phyloP scores from a whole-genome alignment of 2,113 vertebrate species.

The Rhineura floridana region DNA sequence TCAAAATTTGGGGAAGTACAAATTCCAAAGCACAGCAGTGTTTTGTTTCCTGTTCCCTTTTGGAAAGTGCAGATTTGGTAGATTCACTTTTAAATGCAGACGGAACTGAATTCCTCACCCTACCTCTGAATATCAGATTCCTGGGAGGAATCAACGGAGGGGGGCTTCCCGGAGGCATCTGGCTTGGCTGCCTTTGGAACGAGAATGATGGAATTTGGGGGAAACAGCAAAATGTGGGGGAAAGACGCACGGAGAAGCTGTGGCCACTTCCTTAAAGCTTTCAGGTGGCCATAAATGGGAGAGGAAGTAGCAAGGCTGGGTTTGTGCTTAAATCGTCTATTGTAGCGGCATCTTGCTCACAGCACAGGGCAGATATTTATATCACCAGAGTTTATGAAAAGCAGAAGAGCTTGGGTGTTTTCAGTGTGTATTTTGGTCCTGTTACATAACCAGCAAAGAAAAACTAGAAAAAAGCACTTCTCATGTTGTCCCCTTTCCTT shows the following conservation, averaged over 20 bases:
- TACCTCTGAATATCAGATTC: no score
- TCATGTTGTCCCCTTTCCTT: not conserved
- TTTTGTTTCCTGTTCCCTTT: no score
- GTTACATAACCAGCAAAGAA: not conserved
- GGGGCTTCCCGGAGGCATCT: no score
- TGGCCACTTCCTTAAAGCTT: not conserved
- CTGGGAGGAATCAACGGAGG: no score
- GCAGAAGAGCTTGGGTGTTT: not conserved
- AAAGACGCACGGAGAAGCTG: no score
- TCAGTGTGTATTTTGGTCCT: not conserved
- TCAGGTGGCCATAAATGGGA: not conserved
- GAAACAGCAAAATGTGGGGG: not conserved
- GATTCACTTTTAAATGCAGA: no score
- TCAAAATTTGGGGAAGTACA: no score
- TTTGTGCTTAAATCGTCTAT: not conserved
- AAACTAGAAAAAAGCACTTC: not conserved
- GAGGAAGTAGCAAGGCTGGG: accelerated
- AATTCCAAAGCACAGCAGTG: no score
- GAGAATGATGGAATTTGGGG: no score
- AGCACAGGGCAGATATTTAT: not conserved
- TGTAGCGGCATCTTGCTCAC: not conserved
- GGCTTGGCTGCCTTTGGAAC: no score
- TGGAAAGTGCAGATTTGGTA: no score
- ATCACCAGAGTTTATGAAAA: not conserved
- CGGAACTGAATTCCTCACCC: no score